Base-by-base conservation (phyloP, 2,888 invertebrate genomes). In the Drosophila rellima region DNA sequence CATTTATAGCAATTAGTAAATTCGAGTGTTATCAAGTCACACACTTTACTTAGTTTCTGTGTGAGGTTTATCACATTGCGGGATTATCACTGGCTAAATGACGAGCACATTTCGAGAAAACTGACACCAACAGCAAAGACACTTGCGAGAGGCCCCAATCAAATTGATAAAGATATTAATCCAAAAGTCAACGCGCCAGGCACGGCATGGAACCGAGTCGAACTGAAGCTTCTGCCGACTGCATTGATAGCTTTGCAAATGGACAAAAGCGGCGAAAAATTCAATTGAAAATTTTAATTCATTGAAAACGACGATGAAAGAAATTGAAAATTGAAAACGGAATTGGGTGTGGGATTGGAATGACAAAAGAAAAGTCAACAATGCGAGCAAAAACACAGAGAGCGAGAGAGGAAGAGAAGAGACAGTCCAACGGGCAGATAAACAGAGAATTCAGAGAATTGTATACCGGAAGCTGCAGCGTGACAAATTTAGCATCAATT, bases 401-500 rank as follows among this genome's bases (percentile, higher is more conserved):
- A 29, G 23, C 23, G 40, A 18, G 56, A 33, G 37, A 37, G 11
- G 11, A 29, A n/a, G 20, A 8, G 35, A 26, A 54, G 23, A 29
- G 40, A 37, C 51, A 37, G 40, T 15, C 23, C 8, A 15, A 20
- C 31, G n/a, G 31, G 18, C 33, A 48, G 26, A 15, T 7, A 48
- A 17, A 37, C 20, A 51, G 48, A 47, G 33, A 62, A 74, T 60
- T 56, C 35, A n/a, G 40, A 52, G 37, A 63, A 75, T 63, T 52
- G 42, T 73, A 83, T 71, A 81, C 78, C 84, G 87, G 84, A 84
- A 84, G 75, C 73, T 78, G 80, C 74, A 77, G 61, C 44, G 79
- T 66, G 81, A 86, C 83, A 79, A 86, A 80, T 82, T 79, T 83
- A 72, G 79, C 86, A 64, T 40, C 79, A 66, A 83, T 83, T 86